These are phyloP conservation scores for Liolophura sinensis DNA, from an alignment of 1,140 invertebrate genomes.

Conservation along the genomic window DNA sequence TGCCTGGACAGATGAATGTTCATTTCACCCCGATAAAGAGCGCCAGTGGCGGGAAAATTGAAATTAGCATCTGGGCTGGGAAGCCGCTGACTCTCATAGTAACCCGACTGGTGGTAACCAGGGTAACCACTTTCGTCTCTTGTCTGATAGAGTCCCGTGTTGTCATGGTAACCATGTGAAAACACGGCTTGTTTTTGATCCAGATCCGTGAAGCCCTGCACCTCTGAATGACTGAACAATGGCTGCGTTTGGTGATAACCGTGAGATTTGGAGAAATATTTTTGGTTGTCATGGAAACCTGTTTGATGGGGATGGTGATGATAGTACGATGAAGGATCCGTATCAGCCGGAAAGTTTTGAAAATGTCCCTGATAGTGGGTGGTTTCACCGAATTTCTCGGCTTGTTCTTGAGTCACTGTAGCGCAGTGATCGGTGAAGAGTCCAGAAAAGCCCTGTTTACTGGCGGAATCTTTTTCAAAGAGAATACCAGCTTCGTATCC, in stretches of 20 bases:
- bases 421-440: constrained; percentile 20
- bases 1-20: constrained; percentile 26
- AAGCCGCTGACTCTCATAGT: constrained; percentile 29
- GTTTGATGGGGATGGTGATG: neutral
- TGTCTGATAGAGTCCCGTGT: constrained; percentile 9
- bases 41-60: constrained; percentile 16
- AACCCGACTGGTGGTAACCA: constrained; percentile 27
- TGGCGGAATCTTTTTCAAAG: constrained; percentile 32
- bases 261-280: neutral
- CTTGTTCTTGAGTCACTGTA: neutral
- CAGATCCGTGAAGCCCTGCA: constrained; percentile 13
- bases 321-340: neutral
- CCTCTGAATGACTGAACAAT: neutral
- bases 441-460: constrained; percentile 24
- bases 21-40: constrained; percentile 21
- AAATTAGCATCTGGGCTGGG: constrained; percentile 19
- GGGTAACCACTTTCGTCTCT: constrained; percentile 19
- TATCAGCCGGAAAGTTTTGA: constrained; percentile 1
- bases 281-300: constrained; percentile 1
- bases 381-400: constrained; percentile 19
- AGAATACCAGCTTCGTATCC: constrained; percentile 41
- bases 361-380: constrained; percentile 10
- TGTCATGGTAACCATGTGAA: constrained; percentile 13
- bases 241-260: neutral
- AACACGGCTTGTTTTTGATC: constrained; percentile 23